Conservation (phyloP, 2,797 vertebrate species). For the Bradypodion ventrale region DNA sequence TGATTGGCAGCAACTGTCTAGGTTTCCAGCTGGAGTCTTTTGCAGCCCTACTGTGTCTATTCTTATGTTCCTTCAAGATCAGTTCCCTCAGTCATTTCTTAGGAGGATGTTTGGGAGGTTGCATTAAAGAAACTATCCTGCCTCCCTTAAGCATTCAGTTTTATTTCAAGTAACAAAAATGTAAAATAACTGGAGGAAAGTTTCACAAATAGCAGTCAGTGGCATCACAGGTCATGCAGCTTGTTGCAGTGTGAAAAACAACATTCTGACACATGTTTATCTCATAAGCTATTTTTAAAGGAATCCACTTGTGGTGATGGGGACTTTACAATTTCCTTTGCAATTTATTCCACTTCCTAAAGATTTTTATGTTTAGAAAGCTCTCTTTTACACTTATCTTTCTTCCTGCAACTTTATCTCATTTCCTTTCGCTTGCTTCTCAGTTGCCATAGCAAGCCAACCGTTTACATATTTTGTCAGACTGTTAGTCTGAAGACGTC, state of each 20-base stretch:
- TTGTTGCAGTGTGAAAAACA: neutral
- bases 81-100: neutral
- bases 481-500: neutral
- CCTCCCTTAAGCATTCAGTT: neutral
- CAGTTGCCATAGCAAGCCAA: slow-evolving; percentile 14
- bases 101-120: neutral
- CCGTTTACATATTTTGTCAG: slow-evolving; percentile 4
- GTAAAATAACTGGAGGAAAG: neutral
- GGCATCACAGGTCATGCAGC: neutral
- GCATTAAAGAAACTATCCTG: neutral
- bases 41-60: neutral
- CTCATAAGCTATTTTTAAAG: slow-evolving; percentile 33
- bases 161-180: neutral
- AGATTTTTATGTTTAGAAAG: slow-evolving; percentile 33
- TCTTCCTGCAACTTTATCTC: slow-evolving; percentile 49
- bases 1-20: neutral
- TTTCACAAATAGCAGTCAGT: neutral
- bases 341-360: slow-evolving; percentile 39
- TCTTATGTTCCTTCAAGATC: too few relatives aligned
- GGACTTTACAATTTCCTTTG: slow-evolving; percentile 31
- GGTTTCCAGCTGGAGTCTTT: neutral
- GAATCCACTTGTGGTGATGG: slow-evolving; percentile 4
- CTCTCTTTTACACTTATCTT: slow-evolving; percentile 32
- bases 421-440: slow-evolving; percentile 24
- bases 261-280: slow-evolving; percentile 23